Conservation (phyloP, 2,113 vertebrate genomes). For the Macroglossus sobrinus region DNA sequence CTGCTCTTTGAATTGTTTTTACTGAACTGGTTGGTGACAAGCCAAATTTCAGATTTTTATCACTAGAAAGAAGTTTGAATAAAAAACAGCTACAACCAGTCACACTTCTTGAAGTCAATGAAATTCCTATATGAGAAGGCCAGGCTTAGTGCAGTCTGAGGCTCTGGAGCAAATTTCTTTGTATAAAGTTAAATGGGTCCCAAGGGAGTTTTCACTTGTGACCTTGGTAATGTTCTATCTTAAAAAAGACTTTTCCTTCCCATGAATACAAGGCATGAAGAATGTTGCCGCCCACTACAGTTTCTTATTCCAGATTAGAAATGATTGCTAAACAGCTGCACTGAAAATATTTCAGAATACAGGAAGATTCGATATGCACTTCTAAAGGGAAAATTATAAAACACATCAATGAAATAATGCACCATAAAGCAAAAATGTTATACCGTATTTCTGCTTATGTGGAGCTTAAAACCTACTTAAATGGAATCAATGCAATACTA, state of each 20-base stretch:
- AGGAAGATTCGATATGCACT: not conserved
- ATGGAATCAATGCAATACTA: not conserved
- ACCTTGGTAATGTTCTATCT: constrained; percentile 4
- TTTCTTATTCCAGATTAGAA: not conserved
- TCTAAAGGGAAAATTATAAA: constrained; percentile 45
- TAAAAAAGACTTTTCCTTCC: constrained; percentile 14
- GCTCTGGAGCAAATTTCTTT: not conserved
- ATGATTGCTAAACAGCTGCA: not conserved
- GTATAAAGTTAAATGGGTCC: not conserved
- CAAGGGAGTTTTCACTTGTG: not conserved
- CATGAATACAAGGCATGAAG: constrained; percentile 3
- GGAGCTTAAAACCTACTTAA: not conserved
- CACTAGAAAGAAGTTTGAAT: not conserved
- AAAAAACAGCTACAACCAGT: not conserved
- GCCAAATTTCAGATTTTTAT: not conserved
- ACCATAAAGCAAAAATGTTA: not conserved
- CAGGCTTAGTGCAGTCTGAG: not conserved
- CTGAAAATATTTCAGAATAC: not conserved
- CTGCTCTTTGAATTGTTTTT: not conserved
- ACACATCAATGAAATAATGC: not conserved
- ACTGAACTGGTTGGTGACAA: not conserved
- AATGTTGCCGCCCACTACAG: not conserved
- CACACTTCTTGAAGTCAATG: not conserved
- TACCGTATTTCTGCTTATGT: not conserved
- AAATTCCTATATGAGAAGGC: not conserved